Evolutionary conservation across 2,888 invertebrate genomes (phyloP).

Genomic region (Fragum fragum): DNA sequence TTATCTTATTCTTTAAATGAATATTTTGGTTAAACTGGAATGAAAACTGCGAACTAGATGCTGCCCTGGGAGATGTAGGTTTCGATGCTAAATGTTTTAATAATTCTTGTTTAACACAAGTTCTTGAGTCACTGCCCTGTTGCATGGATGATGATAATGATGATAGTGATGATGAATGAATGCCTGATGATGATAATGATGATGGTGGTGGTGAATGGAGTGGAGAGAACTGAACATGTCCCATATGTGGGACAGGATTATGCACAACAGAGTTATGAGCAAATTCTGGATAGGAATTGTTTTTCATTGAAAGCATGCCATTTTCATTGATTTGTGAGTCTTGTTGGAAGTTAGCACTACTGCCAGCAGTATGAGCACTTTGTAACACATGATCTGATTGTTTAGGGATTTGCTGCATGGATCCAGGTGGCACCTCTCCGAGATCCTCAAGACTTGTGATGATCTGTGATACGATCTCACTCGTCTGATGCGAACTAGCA

Average conservation of each 20-base stretch:
- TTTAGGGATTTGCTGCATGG: conserved; percentile 59
- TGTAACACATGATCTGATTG: conserved; percentile 32
- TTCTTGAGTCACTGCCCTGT: conserved; percentile 44
- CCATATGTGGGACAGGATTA: conserved; percentile 40
- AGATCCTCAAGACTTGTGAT: conserved; percentile 61
- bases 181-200: conserved; percentile 8
- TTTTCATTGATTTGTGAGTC: conserved; percentile 31
- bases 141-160: conserved; percentile 25
- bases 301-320: conserved; percentile 43
- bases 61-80: conserved; percentile 70
- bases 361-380: conserved; percentile 28
- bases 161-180: conserved; percentile 12
- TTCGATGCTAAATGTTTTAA: conserved; percentile 66
- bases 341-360: conserved; percentile 37
- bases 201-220: conserved; percentile 19
- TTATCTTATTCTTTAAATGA: conserved; percentile 39
- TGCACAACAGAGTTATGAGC: conserved; percentile 60
- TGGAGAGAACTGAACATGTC: conserved; percentile 19
- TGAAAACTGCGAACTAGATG: conserved; percentile 64
- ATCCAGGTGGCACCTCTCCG: conserved; percentile 60
- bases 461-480: conserved; percentile 65
- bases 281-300: conserved; percentile 54
- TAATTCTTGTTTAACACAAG: conserved; percentile 64
- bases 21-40: conserved; percentile 61
- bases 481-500: conserved; percentile 32